Percentiles rank a stretch among this genome's conserved stretches.
Conservation (phyloP, 2,113 vertebrate genomes). For the Hydropotes inermis region DNA sequence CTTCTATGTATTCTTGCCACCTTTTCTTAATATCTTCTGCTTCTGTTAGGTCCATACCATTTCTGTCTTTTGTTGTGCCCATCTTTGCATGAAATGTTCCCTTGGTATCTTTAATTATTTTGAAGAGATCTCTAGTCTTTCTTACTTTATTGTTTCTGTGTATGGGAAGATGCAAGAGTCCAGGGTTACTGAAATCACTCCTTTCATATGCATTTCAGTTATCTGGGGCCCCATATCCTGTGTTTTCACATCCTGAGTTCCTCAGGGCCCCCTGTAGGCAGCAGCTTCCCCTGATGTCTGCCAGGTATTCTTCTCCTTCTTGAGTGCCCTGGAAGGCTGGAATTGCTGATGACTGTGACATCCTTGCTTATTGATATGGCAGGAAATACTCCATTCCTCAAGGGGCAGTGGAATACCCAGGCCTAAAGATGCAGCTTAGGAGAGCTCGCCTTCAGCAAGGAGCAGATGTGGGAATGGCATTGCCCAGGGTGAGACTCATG, state of each 20-base stretch:
- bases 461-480: not conserved
- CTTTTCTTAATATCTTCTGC: not conserved
- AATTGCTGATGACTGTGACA: not conserved
- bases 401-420: not conserved
- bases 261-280: not conserved
- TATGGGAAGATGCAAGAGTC: not conserved
- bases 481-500: not conserved
- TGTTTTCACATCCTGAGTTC: not conserved
- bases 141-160: not conserved
- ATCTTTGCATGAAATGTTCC: not conserved
- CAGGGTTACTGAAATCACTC: not conserved
- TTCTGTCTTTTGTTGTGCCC: not conserved
- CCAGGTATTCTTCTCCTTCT: not conserved
- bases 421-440: not conserved
- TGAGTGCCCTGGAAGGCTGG: not conserved
- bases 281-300: not conserved
- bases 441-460: rapidly evolving
- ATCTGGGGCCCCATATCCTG: not conserved
- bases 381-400: not conserved
- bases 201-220: not conserved
- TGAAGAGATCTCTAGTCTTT: not conserved
- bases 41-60: not conserved
- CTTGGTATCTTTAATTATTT: not conserved
- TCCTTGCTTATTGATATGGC: not conserved
- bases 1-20: not conserved